Percentiles rank a stretch among this genome's conserved stretches.
Evolutionary conservation across 2,797 vertebrate genomes (phyloP).

Genomic region (Rhynchonycteris naso): DNA sequence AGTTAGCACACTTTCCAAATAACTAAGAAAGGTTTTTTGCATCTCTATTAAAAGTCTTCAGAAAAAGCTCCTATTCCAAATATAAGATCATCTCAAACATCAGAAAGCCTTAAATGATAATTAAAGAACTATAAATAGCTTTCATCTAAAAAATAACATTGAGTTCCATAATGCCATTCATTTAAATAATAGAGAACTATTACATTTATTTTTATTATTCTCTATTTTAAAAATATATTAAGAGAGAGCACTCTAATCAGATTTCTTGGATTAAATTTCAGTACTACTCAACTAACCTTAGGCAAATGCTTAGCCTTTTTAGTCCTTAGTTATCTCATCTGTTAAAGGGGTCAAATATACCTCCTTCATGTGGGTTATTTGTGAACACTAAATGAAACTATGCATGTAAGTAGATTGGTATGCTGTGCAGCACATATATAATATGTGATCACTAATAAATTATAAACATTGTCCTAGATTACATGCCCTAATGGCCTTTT

Average conservation of each 20-base stretch:
- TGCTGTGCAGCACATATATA: neutral
- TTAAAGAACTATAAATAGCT: constrained; percentile 70
- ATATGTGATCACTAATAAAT: neutral
- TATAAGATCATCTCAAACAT: constrained; percentile 72
- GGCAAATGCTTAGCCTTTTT: neutral
- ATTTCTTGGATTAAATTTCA: neutral
- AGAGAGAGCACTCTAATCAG: neutral
- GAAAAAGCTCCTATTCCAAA: constrained; percentile 65
- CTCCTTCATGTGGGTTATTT: neutral
- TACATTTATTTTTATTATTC: neutral
- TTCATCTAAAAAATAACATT: constrained; percentile 72
- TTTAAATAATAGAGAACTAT: neutral
- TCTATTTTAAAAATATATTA: neutral
- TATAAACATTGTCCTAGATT: neutral
- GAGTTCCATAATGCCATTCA: constrained; percentile 57
- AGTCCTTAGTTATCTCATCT: neutral
- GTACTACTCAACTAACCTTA: neutral
- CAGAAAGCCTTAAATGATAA: constrained; percentile 65
- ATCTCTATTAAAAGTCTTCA: constrained; percentile 64
- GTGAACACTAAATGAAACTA: neutral
- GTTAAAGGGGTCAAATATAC: neutral
- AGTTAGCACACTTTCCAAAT: neutral
- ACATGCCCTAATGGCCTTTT: neutral
- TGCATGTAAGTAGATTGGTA: neutral
- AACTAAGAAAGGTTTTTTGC: neutral